Percentiles rank a stretch among this genome's conserved stretches.
Evolutionary conservation across 1,140 invertebrate species (phyloP).

Genomic region (Drosophila teissieri): DNA sequence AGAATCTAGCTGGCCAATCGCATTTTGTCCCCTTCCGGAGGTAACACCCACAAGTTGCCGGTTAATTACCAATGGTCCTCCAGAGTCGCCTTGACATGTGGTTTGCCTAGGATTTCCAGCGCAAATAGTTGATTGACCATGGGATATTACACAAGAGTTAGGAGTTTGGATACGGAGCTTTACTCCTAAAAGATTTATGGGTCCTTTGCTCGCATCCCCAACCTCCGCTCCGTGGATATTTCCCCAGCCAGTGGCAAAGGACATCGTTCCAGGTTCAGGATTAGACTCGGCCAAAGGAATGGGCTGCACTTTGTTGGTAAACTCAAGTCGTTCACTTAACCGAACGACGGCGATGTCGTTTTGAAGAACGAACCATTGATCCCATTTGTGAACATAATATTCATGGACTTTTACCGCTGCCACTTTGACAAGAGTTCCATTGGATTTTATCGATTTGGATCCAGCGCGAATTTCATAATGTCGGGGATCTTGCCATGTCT

Average conservation of each 20-base stretch:
- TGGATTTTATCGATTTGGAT: not conserved
- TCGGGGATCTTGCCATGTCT: not conserved
- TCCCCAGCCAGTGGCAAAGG: not conserved
- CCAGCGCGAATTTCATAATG: not conserved
- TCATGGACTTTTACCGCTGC: not conserved
- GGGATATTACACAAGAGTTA: too few relatives aligned
- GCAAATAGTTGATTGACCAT: not conserved
- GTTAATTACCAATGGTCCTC: slow-evolving; percentile 4
- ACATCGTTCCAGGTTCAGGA: not conserved
- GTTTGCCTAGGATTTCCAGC: not conserved
- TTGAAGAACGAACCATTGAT: too few relatives aligned
- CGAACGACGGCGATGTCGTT: not conserved
- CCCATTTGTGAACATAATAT: too few relatives aligned
- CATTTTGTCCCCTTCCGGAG: not conserved
- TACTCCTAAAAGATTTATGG: not conserved
- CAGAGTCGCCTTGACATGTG: not conserved
- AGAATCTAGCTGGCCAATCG: too few relatives aligned
- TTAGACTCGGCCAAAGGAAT: not conserved
- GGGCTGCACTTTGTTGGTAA: not conserved
- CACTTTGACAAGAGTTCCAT: not conserved
- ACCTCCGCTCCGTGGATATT: too few relatives aligned
- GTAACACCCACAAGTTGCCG: not conserved
- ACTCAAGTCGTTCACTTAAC: not conserved
- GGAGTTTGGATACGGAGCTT: not conserved
- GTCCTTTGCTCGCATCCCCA: rapidly evolving